Percentiles rank a stretch among this genome's conserved stretches.
Evolutionary conservation across 2,797 vertebrate genomes (phyloP).

Genomic region (Microctenopoma steveboyesi): DNA sequence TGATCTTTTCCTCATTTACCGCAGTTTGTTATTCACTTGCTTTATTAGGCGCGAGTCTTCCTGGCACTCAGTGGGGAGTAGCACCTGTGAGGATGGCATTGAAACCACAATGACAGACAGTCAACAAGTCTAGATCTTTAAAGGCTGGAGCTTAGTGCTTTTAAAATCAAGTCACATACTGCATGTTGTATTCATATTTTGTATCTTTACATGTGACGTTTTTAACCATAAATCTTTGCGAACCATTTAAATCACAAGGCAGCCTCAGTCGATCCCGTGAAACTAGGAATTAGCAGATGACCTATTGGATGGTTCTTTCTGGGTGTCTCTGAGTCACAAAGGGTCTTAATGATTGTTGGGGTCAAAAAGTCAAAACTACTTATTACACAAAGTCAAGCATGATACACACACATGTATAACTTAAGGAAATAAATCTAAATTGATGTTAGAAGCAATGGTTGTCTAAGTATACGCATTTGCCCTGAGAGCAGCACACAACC

Average conservation of each 20-base stretch:
- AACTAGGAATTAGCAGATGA: too few species aligned
- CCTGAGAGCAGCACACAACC: slow-evolving; percentile 9
- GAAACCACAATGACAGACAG: slow-evolving; percentile 47
- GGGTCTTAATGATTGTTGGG: too few species aligned
- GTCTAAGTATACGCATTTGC: neutral
- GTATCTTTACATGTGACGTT: neutral
- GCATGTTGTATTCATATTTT: neutral
- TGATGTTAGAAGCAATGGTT: neutral
- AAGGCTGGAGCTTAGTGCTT: neutral
- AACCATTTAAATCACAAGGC: too few species aligned
- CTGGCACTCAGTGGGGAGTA: slow-evolving; percentile 31
- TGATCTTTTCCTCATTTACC: slow-evolving; percentile 55
- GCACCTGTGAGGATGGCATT: slow-evolving; percentile 54
- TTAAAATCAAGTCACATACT: neutral
- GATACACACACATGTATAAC: slow-evolving; percentile 2
- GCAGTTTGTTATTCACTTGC: slow-evolving; percentile 65
- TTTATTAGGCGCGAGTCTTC: slow-evolving; percentile 41
- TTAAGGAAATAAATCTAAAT: slow-evolving; percentile 18
- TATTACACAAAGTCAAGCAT: too few species aligned
- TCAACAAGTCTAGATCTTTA: slow-evolving; percentile 9
- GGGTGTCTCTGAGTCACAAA: too few species aligned
- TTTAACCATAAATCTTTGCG: neutral
- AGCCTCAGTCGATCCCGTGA: too few species aligned
- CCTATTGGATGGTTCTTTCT: too few species aligned
- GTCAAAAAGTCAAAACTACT: too few species aligned